Evolutionary conservation across 2,113 vertebrate genomes (phyloP).

Genomic region (Leucoraja erinaceus): DNA sequence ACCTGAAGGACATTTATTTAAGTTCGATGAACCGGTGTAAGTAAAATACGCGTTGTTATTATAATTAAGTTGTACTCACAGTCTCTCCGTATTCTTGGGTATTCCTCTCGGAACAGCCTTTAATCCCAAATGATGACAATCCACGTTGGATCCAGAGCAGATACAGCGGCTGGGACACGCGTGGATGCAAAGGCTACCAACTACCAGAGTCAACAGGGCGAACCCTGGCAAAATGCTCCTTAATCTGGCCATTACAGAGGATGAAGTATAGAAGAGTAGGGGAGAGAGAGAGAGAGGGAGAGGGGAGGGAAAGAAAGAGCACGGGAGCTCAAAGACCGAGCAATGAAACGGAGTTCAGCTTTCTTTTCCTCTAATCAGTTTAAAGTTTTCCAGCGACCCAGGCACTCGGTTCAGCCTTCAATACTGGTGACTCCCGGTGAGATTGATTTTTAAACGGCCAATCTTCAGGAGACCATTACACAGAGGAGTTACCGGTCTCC

Average conservation of each 20-base stretch:
- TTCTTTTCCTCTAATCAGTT: slow-evolving; percentile 1
- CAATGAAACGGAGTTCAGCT: background rate
- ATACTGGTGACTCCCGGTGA: background rate
- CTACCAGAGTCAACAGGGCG: background rate
- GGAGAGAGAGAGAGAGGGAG: background rate
- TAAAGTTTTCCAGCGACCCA: background rate
- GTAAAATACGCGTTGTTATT: background rate
- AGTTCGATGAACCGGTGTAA: background rate
- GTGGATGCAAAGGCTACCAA: background rate
- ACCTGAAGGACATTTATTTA: background rate
- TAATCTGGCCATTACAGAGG: background rate
- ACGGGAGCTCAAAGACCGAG: slow-evolving; percentile 2
- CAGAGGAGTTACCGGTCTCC: background rate
- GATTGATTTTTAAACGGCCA: background rate
- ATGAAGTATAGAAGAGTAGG: background rate
- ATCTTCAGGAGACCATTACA: background rate
- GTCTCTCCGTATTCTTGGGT: slow-evolving; percentile 30
- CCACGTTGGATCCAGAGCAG: slow-evolving; percentile 34
- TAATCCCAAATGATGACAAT: slow-evolving; percentile 37
- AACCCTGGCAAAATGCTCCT: background rate
- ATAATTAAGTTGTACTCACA: slow-evolving; percentile 1
- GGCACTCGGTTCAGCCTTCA: background rate
- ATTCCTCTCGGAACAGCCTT: slow-evolving; percentile 34
- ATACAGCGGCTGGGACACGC: background rate
- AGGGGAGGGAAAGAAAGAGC: background rate